A percentile compares a stretch with the other conserved stretches of the same genome.
Evolutionary conservation across 2,797 vertebrate genomes (phyloP).

Genomic region (Scolopax rusticola): DNA sequence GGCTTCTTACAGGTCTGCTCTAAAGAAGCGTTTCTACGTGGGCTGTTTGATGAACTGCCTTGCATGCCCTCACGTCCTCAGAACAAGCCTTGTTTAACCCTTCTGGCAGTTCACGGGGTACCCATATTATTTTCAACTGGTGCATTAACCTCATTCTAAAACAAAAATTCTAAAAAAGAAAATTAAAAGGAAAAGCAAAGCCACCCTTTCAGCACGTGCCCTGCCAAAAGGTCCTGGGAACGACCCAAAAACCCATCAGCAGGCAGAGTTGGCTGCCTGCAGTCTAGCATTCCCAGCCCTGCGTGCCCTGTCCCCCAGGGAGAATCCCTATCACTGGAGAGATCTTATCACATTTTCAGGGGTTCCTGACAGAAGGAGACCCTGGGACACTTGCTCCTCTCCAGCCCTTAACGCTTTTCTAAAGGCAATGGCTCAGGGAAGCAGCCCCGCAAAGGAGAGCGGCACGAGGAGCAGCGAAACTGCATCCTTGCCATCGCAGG

Average conservation of each 20-base stretch:
- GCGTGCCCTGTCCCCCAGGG: too few relatives aligned
- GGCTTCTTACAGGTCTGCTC: constrained; percentile 19
- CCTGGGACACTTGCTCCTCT: not conserved
- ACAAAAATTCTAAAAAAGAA: not conserved
- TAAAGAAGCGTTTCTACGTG: not conserved
- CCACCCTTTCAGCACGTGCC: accelerated
- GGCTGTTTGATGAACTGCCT: not conserved
- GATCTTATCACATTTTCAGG: not conserved
- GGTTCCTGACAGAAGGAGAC: not conserved
- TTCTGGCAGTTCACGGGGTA: not conserved
- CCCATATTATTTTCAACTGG: not conserved
- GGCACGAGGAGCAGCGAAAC: accelerated
- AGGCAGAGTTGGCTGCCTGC: accelerated
- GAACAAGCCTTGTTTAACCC: not conserved
- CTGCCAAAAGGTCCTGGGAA: not conserved
- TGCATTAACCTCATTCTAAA: not conserved
- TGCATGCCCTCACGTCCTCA: not conserved
- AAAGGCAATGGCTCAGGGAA: not conserved
- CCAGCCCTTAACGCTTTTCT: not conserved
- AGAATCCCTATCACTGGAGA: not conserved
- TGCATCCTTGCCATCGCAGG: not conserved
- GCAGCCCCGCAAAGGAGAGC: not conserved
- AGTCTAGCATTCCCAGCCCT: accelerated
- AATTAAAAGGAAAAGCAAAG: not conserved
- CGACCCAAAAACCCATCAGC: not conserved